Base-by-base conservation (phyloP, 2,888 invertebrate species). In the Meiosimyza decipiens region DNA sequence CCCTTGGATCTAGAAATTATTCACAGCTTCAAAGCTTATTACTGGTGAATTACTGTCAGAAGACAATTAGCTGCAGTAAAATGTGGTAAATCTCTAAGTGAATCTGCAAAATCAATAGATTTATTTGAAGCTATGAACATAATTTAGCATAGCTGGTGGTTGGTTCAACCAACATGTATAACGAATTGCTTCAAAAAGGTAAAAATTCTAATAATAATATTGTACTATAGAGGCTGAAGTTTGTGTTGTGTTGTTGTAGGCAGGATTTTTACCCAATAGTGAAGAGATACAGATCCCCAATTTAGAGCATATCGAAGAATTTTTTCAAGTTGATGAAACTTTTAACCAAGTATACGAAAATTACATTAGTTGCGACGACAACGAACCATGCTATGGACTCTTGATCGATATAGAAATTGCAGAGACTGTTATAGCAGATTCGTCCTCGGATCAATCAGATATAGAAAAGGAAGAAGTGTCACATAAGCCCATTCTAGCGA, bases 1-100 rank as follows among this genome's bases (percentile, higher is more conserved):
- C 75, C 77, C 16, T 69, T 78, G 18, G 71, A 77, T 60, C 71
- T 73, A 70, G 75, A 76, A 22, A 76, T 75, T n/a, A 74, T 77
- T 73, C 75, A 73, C 52, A 33, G 73, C n/a, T 75, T 75, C 51
- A 77, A 77, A 49, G 47, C 69, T 11, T 65, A 76, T 66, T 77
- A 75, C 64, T 75, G 75, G n/a, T 74, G 74, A 75, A 77, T 72
- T 60, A 73, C 75, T 52, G 59, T 73, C 15, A 74, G 69, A 55
- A 75, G 76, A 60, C 74, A 75, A 69, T 67, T 76, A 18, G 62
- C 71, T 49, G 69, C 73, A 13, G 64, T 76, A 40, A 73, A 76
- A 55, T 54, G 67, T 22, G 73, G 73, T 28, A 71, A 74, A 64
- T 65, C 71, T 12, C 71, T 12, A 47, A 51, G 54, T 51, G 72